Evolutionary conservation across 1,140 invertebrate species (phyloP), one percentile per base, ranked within the genome.

Genomic region (Rhagoletis zephyria): DNA sequence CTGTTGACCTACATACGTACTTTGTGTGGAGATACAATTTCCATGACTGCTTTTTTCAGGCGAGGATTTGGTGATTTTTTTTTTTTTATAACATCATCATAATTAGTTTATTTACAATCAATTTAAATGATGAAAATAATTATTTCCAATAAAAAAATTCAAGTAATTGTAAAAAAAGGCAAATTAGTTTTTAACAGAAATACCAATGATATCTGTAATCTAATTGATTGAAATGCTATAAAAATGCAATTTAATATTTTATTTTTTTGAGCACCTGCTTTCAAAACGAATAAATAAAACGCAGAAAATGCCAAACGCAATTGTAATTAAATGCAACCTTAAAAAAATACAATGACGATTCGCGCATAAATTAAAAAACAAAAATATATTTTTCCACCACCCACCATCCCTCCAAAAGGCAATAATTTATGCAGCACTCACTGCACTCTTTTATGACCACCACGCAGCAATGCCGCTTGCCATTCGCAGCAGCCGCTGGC

Each of bases 101-200:
- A 48, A 42, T 45, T 45, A 14, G 67, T 48, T 74, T 74, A 74
- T 74, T 74, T 74, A 74, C 48, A 74, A 42, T 74, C 12, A 74
- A 45, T 48, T 48, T 40, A 74, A 42, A 14, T 74, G 42, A 67
- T 74, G 12, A n/a, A 74, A 74, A 45, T 56, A 56, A 56, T 56
- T 56, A 56, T 56, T 56, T 56, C 51, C 10, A 5, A 56, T 10
- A 56, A 6, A 56, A 56, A 56, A 56, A 7, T 5, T 56, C 10
- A 56, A 56, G 10, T 56, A 56, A 56, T 10, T 10, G 2, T 30
- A 56, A 56, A 56, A 56, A 56, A 5, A 56, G 3, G 9, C 51
- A 56, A 56, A 56, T 30, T 30, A 30, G 30, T 30, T 30, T 30
- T 30, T 30, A 30, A 30, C 30, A 30, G 5, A 56, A 56, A 56